Evolutionary conservation across 2,888 invertebrate species (phyloP).

Genomic region (Cerceris rybyensis): DNA sequence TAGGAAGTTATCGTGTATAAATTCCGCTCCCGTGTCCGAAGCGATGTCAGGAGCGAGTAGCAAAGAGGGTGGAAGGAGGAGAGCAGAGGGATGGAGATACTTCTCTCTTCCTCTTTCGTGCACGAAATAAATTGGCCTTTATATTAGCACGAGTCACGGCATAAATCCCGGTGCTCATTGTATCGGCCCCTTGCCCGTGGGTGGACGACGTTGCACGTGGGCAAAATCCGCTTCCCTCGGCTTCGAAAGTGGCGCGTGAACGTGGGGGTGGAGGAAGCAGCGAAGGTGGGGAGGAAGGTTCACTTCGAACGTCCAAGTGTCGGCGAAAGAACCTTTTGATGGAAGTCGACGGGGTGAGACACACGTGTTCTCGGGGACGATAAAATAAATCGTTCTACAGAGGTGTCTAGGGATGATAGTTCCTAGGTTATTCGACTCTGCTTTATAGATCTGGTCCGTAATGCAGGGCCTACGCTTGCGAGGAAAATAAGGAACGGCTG

Average conservation of each 20-base stretch:
- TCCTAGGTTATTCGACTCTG: constrained; percentile 13
- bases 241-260: constrained; percentile 60
- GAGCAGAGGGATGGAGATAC: not conserved
- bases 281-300: constrained; percentile 20
- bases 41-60: constrained; percentile 20
- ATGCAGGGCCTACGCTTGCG: constrained; percentile 54
- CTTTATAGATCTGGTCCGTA: constrained; percentile 46
- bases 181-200: constrained; percentile 72
- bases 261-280: constrained; percentile 55
- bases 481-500: constrained; percentile 39
- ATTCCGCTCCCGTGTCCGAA: constrained; percentile 65
- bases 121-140: constrained; percentile 77
- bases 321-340: constrained; percentile 23
- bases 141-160: constrained; percentile 76
- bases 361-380: constrained; percentile 43
- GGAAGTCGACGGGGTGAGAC: constrained; percentile 40
- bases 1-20: constrained; percentile 74
- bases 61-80: constrained; percentile 37
- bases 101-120: constrained; percentile 42
- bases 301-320: not conserved
- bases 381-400: constrained; percentile 51
- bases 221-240: constrained; percentile 66
- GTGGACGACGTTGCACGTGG: constrained; percentile 72
- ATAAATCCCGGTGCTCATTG: constrained; percentile 77
- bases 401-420: constrained; percentile 50